A percentile compares a stretch with the other conserved stretches of the same genome.
Evolutionary conservation across 2,888 invertebrate genomes (phyloP).

Genomic region (Cotesia congregata): DNA sequence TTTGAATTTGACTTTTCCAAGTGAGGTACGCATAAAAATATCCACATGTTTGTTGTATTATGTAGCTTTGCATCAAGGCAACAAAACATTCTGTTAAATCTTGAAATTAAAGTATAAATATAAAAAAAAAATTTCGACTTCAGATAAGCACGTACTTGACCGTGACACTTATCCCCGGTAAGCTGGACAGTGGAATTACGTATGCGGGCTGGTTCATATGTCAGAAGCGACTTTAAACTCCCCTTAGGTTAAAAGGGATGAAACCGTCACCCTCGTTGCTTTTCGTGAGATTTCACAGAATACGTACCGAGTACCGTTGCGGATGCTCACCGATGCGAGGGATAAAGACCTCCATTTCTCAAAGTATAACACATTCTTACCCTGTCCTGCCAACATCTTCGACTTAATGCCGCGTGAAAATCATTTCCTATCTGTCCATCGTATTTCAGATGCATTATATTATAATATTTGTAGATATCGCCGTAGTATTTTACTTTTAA

Average conservation of each 20-base stretch:
- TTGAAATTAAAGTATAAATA: neutral
- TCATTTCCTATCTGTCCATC: constrained; percentile 51
- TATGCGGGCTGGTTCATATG: constrained; percentile 58
- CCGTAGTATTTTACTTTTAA: too few relatives aligned
- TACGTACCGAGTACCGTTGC: constrained; percentile 60
- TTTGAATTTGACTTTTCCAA: neutral
- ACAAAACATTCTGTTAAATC: too few relatives aligned
- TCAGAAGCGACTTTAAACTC: neutral
- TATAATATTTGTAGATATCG: neutral
- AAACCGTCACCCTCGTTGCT: constrained; percentile 65
- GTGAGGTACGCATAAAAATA: neutral
- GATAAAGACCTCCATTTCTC: constrained; percentile 37
- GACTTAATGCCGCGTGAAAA: constrained; percentile 52
- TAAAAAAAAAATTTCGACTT: neutral
- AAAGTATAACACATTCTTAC: constrained; percentile 39
- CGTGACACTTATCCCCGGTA: constrained; percentile 65
- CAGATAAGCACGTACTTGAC: constrained; percentile 23
- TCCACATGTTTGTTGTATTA: neutral
- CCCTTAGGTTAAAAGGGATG: constrained; percentile 49
- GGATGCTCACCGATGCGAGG: constrained; percentile 45
- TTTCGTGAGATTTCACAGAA: constrained; percentile 68
- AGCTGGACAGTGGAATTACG: constrained; percentile 64
- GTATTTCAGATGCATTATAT: constrained; percentile 26
- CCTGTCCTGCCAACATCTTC: constrained; percentile 45
- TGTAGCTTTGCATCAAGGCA: too few relatives aligned